phyloP scores from a whole-genome alignment of 2,888 invertebrate species.

The Acrobasis suavella region DNA sequence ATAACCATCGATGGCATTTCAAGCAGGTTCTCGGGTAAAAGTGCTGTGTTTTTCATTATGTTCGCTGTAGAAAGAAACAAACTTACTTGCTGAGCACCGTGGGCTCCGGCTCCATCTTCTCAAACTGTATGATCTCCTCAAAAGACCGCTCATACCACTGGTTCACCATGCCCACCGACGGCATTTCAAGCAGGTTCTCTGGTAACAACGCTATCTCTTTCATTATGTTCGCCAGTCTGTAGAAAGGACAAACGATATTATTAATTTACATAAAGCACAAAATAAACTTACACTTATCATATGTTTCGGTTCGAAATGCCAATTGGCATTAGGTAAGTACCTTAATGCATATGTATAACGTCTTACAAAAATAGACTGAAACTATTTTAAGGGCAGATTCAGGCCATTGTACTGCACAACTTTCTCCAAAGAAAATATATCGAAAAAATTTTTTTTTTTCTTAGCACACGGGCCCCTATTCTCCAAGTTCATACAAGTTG shows the following conservation, averaged over 20 bases:
- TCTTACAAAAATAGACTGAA: too few relatives aligned
- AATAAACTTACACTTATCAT: too few relatives aligned
- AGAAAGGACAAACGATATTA: slow-evolving; percentile 29
- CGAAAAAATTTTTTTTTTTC: too few relatives aligned
- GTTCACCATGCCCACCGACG: slow-evolving; percentile 95
- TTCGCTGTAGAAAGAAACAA: slow-evolving; percentile 86
- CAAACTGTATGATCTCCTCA: slow-evolving; percentile 96
- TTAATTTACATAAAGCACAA: too few relatives aligned
- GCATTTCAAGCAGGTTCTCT: slow-evolving; percentile 94
- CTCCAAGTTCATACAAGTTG: too few relatives aligned
- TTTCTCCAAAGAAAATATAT: too few relatives aligned
- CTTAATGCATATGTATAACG: too few relatives aligned
- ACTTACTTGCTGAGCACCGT: slow-evolving; percentile 85
- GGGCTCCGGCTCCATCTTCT: slow-evolving; percentile 89
- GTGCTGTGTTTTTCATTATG: slow-evolving; percentile 99
- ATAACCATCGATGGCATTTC: slow-evolving; percentile 87
- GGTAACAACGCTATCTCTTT: slow-evolving; percentile 98
- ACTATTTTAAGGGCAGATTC: not conserved
- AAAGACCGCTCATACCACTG: slow-evolving; percentile 98
- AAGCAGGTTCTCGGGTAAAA: slow-evolving; percentile 96
- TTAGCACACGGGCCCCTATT: too few relatives aligned
- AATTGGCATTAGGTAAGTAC: too few relatives aligned
- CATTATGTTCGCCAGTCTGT: slow-evolving; percentile 97
- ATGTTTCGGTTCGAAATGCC: too few relatives aligned
- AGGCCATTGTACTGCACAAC: too few relatives aligned